A percentile compares a stretch with the other conserved stretches of the same genome.
These are phyloP conservation scores for Otus sunia DNA, from an alignment of 2,113 vertebrate genomes.

Conservation along the genomic window DNA sequence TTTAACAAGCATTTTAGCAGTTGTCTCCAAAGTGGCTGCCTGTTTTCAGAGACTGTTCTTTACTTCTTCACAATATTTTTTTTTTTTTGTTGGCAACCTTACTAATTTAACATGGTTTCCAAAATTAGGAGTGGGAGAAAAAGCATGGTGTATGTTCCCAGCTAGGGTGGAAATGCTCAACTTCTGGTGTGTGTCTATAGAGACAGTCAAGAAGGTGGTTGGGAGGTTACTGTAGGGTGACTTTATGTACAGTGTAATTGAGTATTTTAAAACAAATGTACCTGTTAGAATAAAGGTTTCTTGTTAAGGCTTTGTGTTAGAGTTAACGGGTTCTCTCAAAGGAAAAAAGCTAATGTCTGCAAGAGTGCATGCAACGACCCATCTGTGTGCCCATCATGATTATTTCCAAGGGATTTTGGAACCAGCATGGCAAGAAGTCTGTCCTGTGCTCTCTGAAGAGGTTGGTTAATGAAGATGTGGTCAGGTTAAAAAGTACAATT, in stretches of 20 bases:
- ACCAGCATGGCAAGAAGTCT: not conserved
- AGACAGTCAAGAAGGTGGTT: not conserved
- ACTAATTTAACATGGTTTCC: not conserved
- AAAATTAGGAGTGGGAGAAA: not conserved
- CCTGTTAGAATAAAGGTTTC: not conserved
- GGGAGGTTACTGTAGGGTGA: not conserved
- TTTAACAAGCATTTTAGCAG: not conserved
- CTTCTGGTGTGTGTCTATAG: not conserved
- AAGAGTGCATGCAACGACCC: not conserved
- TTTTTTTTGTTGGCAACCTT: not conserved
- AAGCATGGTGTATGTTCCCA: not conserved
- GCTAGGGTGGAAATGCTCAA: not conserved
- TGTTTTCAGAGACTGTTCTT: not conserved
- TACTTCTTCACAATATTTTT: not conserved
- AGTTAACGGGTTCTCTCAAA: not conserved
- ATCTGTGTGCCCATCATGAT: not conserved
- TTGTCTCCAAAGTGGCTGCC: not conserved
- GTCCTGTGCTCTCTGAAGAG: not conserved
- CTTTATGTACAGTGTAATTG: not conserved
- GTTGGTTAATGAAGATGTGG: not conserved
- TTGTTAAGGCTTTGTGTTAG: not conserved
- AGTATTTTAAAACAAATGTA: not conserved
- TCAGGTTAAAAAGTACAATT: not conserved
- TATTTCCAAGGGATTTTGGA: not conserved
- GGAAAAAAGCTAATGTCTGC: not conserved